phyloP scores from a whole-genome alignment of 2,888 invertebrate species.

The Tillus elongatus region DNA sequence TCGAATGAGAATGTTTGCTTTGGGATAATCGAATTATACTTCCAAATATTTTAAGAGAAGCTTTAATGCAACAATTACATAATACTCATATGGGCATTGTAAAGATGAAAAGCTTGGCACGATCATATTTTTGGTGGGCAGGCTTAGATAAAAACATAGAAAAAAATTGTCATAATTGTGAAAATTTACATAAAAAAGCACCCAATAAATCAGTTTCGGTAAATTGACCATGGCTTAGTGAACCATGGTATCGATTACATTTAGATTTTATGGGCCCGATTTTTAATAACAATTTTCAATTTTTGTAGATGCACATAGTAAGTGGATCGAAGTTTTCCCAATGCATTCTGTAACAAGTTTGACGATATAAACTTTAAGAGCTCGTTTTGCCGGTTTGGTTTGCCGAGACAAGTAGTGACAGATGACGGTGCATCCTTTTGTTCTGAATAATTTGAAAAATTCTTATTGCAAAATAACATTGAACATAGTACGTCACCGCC shows the following conservation, averaged over 20 bases:
- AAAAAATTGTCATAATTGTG: constrained; percentile 11
- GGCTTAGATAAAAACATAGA: constrained; percentile 17
- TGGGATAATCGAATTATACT: constrained; percentile 19
- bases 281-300: constrained; percentile 20
- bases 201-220: constrained; percentile 12
- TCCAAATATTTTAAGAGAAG: constrained; percentile 12
- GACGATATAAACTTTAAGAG: constrained; percentile 17
- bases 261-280: constrained; percentile 24
- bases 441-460: constrained; percentile 21
- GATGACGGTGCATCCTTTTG: constrained; percentile 26
- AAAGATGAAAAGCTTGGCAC: constrained; percentile 16
- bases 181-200: constrained; percentile 11
- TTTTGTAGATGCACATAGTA: constrained; percentile 22
- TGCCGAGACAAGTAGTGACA: constrained; percentile 24
- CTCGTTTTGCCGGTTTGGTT: constrained; percentile 25
- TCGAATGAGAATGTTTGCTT: constrained; percentile 17
- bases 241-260: constrained; percentile 24
- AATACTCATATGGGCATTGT: constrained; percentile 13
- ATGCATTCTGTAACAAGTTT: constrained; percentile 15
- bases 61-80: constrained; percentile 19
- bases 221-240: constrained; percentile 21
- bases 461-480: constrained; percentile 15
- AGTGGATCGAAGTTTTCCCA: constrained; percentile 23
- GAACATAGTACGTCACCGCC: constrained; percentile 14
- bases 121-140: constrained; percentile 21